Conservation (phyloP, 2,888 invertebrate genomes). For the Leptarthrus brevirostris region DNA sequence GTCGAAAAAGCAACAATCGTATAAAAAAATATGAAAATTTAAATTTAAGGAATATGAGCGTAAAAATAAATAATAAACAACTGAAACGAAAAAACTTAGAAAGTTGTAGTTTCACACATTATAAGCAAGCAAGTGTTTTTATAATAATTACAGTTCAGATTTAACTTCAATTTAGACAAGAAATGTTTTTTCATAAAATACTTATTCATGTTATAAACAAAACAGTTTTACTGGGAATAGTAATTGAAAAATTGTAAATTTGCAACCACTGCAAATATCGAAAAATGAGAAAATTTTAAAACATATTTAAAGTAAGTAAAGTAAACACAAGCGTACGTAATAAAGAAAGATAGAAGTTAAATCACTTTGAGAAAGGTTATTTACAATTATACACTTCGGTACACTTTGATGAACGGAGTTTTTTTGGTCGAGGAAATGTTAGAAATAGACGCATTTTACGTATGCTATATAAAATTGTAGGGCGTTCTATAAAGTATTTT, state of each 20-base stretch:
- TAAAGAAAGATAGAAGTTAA: neutral
- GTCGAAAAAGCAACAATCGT: slow-evolving; percentile 12
- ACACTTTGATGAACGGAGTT: neutral
- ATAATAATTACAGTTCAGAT: slow-evolving; percentile 39
- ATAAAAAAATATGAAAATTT: slow-evolving; percentile 29
- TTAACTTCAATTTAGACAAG: slow-evolving; percentile 43
- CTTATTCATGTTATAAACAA: slow-evolving; percentile 27
- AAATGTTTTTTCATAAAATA: slow-evolving; percentile 37
- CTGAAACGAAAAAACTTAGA: slow-evolving; percentile 39
- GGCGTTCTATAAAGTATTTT: slow-evolving; percentile 36
- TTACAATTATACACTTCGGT: slow-evolving; percentile 4
- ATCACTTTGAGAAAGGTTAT: slow-evolving; percentile 23
- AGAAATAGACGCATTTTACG: slow-evolving; percentile 39
- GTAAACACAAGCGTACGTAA: slow-evolving; percentile 4
- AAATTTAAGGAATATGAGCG: slow-evolving; percentile 32
- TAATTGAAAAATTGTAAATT: slow-evolving; percentile 12
- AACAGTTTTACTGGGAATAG: slow-evolving; percentile 32
- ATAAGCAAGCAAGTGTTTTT: slow-evolving; percentile 34
- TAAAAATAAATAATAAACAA: slow-evolving; percentile 7
- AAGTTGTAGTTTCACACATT: slow-evolving; percentile 42
- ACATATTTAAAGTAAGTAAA: slow-evolving; percentile 30
- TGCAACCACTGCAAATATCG: slow-evolving; percentile 23
- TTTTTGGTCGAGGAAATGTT: slow-evolving; percentile 11
- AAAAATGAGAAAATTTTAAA: neutral
- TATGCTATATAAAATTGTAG: slow-evolving; percentile 32